These are phyloP conservation scores for Triops longicaudatus DNA, from an alignment of 1,140 invertebrate genomes.

Conservation along the genomic window DNA sequence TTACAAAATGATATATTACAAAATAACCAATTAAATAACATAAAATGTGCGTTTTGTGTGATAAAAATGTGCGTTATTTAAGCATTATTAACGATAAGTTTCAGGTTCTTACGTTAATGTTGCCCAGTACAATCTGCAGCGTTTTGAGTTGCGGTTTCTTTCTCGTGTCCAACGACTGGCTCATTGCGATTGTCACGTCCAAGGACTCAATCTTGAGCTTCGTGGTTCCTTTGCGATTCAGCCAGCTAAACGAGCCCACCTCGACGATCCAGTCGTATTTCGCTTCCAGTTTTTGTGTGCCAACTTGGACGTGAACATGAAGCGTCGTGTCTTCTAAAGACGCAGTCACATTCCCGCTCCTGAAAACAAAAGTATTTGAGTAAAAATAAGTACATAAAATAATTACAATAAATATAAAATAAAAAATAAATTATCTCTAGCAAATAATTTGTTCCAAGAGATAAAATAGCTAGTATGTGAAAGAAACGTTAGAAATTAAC, in stretches of 20 bases:
- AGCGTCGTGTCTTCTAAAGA: conserved; percentile 61
- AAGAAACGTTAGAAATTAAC: no score
- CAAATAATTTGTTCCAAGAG: no score
- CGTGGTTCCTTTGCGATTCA: conserved; percentile 58
- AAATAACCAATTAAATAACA: no score
- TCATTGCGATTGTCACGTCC: conserved; percentile 49
- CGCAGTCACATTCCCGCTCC: conserved; percentile 65
- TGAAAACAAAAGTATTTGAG: no score
- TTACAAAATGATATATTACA: no score
- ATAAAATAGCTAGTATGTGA: no score
- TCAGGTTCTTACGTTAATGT: conserved; percentile 54
- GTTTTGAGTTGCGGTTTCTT: conserved; percentile 59
- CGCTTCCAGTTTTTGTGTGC: conserved; percentile 59
- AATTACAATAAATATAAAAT: neutral
- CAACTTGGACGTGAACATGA: conserved; percentile 51
- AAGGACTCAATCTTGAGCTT: conserved; percentile 67
- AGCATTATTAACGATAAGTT: neutral
- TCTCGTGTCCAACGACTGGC: conserved; percentile 64
- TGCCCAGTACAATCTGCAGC: conserved; percentile 67
- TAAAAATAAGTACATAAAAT: no score
- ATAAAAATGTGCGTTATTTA: no score
- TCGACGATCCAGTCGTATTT: conserved; percentile 66
- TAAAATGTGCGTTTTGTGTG: no score
- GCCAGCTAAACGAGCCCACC: conserved; percentile 44
- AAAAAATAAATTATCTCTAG: neutral